These are phyloP conservation scores for Mallotus villosus DNA, from an alignment of 2,797 vertebrate genomes.

Conservation along the genomic window DNA sequence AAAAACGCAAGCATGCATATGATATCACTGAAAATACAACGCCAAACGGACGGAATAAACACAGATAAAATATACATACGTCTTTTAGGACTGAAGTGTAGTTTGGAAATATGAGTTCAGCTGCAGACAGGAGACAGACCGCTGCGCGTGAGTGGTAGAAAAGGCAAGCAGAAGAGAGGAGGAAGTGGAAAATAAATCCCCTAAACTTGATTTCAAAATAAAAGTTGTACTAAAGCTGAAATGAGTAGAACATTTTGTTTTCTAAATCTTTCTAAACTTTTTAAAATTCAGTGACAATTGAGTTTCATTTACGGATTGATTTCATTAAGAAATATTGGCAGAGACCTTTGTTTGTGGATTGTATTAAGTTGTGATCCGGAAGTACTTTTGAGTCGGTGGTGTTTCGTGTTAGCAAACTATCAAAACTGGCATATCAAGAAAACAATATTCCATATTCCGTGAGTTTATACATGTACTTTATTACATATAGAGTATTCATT, in stretches of 20 bases:
- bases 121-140: conserved; percentile 1
- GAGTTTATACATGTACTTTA: background rate
- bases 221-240: conserved; percentile 13
- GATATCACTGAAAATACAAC: background rate
- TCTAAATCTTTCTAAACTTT: background rate
- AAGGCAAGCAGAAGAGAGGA: too few relatives aligned
- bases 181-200: background rate
- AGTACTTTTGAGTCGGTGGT: background rate
- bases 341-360: background rate
- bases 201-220: conserved; percentile 49
- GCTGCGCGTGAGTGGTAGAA: background rate
- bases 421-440: background rate
- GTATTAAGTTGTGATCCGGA: background rate
- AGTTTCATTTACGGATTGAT: background rate
- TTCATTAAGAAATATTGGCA: background rate
- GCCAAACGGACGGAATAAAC: background rate
- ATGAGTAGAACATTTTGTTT: background rate
- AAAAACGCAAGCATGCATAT: background rate
- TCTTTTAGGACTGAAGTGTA: conserved; percentile 12
- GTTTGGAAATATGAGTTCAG: background rate
- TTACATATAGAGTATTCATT: background rate
- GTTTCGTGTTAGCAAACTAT: background rate
- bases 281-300: background rate
- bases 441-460: conserved; percentile 1
- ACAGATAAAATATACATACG: conserved; percentile 41